Conservation (phyloP, 53 echinoderm and acorn worm genomes). For the Holothuria leucospilota region DNA sequence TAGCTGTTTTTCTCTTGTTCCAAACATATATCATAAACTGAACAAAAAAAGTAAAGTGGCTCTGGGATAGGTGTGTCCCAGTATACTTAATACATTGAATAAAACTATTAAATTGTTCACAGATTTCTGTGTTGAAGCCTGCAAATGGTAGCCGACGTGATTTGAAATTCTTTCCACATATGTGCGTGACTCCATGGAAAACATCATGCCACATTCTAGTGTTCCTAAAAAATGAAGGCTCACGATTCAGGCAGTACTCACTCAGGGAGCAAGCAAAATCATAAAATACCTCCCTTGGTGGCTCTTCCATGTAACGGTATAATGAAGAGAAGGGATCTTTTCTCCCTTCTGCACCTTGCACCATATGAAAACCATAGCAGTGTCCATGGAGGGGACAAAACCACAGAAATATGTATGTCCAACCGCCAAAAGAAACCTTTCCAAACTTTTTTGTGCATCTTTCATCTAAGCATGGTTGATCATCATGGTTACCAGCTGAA, state of each 20-base stretch:
- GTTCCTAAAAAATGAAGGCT: constrained; percentile 8
- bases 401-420: constrained; percentile 31
- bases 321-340: constrained; percentile 10
- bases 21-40: constrained; percentile 10
- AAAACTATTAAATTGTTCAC: constrained; percentile 28
- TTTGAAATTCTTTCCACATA: constrained; percentile 23
- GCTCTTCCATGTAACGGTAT: constrained; percentile 19
- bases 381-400: constrained; percentile 35
- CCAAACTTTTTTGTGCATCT: constrained; percentile 29
- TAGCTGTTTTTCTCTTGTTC: background rate
- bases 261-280: constrained; percentile 22
- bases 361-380: constrained; percentile 4
- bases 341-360: constrained; percentile 17
- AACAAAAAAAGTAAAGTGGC: background rate
- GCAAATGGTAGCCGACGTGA: constrained; percentile 1
- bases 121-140: constrained; percentile 29
- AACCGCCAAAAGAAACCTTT: background rate
- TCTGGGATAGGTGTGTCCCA: constrained; percentile 12
- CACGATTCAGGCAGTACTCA: constrained; percentile 27
- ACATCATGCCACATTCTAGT: constrained; percentile 37
- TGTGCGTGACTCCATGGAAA: constrained; percentile 15
- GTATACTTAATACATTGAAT: constrained; percentile 22
- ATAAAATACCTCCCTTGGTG: constrained; percentile 9
- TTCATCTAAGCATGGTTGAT: constrained; percentile 13
- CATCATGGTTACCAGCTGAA: constrained; percentile 7